These are phyloP conservation scores for Gisinianus flammeolus DNA, from an alignment of 2,888 invertebrate species.

Conservation along the genomic window DNA sequence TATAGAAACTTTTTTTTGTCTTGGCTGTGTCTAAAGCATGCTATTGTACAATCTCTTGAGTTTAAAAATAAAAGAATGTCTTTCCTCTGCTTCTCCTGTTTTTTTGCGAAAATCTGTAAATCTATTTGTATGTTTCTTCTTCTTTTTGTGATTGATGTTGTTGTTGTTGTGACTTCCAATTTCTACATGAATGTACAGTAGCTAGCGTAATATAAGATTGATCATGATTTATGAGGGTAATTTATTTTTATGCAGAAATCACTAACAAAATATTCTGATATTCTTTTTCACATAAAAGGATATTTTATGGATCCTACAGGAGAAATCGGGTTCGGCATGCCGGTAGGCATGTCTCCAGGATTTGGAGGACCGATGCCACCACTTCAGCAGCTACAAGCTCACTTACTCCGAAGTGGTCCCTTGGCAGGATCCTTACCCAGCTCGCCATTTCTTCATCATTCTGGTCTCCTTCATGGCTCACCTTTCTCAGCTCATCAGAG, in stretches of 20 bases:
- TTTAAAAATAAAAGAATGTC: no score
- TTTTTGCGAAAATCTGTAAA: no score
- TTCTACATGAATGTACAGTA: no score
- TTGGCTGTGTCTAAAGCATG: not conserved
- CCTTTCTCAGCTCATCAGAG: constrained; percentile 57
- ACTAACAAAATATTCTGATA: constrained; percentile 10
- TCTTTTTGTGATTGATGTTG: not conserved
- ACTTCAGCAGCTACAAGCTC: constrained; percentile 78
- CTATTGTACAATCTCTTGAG: no score
- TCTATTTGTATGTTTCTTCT: not conserved
- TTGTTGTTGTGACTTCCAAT: no score
- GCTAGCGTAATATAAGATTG: no score
- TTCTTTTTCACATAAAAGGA: not conserved
- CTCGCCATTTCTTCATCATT: constrained; percentile 63
- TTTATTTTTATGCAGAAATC: not conserved
- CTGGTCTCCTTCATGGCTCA: constrained; percentile 61
- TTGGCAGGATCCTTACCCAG: constrained; percentile 64
- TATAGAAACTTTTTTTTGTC: constrained; percentile 15
- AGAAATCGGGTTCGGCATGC: constrained; percentile 77
- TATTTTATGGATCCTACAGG: constrained; percentile 61
- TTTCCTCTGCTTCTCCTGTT: no score
- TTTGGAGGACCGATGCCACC: constrained; percentile 63
- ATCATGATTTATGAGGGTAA: not conserved
- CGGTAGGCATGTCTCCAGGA: constrained; percentile 66
- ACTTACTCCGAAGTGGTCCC: constrained; percentile 71